Percentiles rank a stretch among this genome's conserved stretches.
Evolutionary conservation across 2,113 vertebrate genomes (phyloP).

Genomic region (Tautogolabrus adspersus): DNA sequence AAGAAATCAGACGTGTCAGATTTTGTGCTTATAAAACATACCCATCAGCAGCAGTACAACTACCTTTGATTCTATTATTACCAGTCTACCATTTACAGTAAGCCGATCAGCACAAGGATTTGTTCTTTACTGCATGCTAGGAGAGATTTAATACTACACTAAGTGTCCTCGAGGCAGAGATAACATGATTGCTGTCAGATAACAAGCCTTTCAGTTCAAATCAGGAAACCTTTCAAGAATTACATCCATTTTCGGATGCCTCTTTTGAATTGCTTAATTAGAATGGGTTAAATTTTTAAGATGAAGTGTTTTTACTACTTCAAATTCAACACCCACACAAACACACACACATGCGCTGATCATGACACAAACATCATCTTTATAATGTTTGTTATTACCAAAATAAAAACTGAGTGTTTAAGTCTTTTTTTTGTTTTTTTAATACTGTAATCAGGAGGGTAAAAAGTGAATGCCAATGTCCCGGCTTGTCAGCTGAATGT

Average conservation of each 20-base stretch:
- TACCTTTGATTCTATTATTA: slow-evolving; percentile 12
- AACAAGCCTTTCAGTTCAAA: slow-evolving; percentile 19
- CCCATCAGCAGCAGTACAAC: not conserved
- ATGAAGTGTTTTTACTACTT: slow-evolving; percentile 34
- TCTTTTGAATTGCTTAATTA: slow-evolving; percentile 35
- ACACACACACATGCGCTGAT: not conserved
- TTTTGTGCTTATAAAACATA: slow-evolving; percentile 17
- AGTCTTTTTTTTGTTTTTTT: not conserved
- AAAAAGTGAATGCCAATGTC: too few species aligned
- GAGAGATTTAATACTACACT: slow-evolving; percentile 24
- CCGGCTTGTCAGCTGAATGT: too few species aligned
- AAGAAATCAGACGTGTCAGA: slow-evolving; percentile 3
- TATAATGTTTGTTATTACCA: not conserved
- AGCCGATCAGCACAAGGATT: slow-evolving; percentile 13
- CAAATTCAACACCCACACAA: slow-evolving; percentile 26
- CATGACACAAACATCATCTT: slow-evolving; percentile 6
- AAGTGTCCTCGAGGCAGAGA: slow-evolving; percentile 34
- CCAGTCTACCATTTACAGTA: slow-evolving; percentile 3
- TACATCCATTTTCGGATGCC: not conserved
- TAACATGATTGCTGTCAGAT: slow-evolving; percentile 19
- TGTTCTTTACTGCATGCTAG: slow-evolving; percentile 13
- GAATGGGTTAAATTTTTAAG: slow-evolving; percentile 13
- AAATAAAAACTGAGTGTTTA: not conserved
- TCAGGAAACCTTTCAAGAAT: slow-evolving; percentile 24
- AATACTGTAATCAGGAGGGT: not conserved